phyloP scores from a whole-genome alignment of 2,113 vertebrate species.

The Brevimyrus niger region DNA sequence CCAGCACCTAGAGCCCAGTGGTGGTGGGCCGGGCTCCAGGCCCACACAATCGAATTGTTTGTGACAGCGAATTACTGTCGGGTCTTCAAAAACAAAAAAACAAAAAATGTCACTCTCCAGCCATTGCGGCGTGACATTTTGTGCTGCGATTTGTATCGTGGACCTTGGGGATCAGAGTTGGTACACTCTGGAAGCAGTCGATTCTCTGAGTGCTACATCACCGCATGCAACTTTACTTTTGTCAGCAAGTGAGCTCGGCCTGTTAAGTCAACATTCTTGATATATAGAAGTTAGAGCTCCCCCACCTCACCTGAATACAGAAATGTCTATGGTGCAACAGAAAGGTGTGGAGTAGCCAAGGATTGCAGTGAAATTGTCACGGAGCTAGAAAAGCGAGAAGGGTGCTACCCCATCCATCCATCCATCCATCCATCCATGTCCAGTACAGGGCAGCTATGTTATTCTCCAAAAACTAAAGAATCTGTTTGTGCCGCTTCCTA shows the following conservation, averaged over 20 bases:
- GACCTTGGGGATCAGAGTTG: background rate
- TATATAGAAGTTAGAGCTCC: background rate
- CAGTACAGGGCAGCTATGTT: background rate
- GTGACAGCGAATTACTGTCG: background rate
- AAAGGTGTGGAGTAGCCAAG: background rate
- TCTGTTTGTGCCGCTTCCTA: background rate
- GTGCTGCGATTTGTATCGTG: background rate
- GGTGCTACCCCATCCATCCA: background rate
- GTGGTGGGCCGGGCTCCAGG: background rate
- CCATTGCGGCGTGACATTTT: background rate
- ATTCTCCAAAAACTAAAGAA: background rate
- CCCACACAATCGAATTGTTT: background rate
- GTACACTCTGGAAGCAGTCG: background rate
- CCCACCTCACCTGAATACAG: background rate
- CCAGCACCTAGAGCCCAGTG: background rate
- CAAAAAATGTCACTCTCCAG: background rate
- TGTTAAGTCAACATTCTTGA: background rate
- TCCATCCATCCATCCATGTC: background rate
- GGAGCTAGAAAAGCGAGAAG: background rate
- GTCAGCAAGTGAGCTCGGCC: background rate
- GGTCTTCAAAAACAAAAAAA: background rate
- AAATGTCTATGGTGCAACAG: background rate
- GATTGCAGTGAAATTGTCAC: background rate
- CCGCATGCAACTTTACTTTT: background rate
- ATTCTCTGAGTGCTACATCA: background rate